Conservation (phyloP, 2,888 invertebrate species). For the Hirtodrosophila confusa region DNA sequence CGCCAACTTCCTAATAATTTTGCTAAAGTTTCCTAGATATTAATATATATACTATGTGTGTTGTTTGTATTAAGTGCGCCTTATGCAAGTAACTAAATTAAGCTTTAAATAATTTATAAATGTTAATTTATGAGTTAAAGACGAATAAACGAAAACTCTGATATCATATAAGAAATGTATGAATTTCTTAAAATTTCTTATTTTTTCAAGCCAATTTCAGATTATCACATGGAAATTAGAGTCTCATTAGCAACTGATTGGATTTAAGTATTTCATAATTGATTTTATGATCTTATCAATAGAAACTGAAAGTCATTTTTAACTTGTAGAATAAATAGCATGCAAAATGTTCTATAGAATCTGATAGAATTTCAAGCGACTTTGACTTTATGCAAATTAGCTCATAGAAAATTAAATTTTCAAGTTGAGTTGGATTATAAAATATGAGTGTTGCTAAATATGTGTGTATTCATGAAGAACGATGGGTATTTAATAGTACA, state of each 20-base stretch:
- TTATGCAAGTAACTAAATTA: constrained; percentile 53
- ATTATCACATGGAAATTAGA: neutral
- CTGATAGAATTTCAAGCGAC: too few relatives aligned
- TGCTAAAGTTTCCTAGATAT: constrained; percentile 54
- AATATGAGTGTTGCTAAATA: too few relatives aligned
- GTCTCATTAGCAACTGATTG: neutral
- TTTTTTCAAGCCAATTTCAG: neutral
- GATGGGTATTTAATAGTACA: too few relatives aligned
- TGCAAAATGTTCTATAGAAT: too few relatives aligned
- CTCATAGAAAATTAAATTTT: too few relatives aligned
- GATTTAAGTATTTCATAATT: neutral
- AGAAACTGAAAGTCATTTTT: neutral
- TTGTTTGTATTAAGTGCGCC: constrained; percentile 23
- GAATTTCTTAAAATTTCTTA: neutral
- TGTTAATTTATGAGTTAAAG: constrained; percentile 62
- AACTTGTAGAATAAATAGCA: too few relatives aligned
- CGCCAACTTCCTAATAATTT: constrained; percentile 50
- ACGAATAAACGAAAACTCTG: constrained; percentile 39
- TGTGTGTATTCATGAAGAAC: too few relatives aligned
- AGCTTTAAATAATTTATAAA: constrained; percentile 77
- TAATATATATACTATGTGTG: neutral
- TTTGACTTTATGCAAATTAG: too few relatives aligned
- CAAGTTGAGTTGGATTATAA: too few relatives aligned
- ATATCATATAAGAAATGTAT: constrained; percentile 20
- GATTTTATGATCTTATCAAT: neutral